A percentile compares a stretch with the other conserved stretches of the same genome.
Conservation (phyloP, 2,888 invertebrate genomes). For the Pachliopta kotzebuea region DNA sequence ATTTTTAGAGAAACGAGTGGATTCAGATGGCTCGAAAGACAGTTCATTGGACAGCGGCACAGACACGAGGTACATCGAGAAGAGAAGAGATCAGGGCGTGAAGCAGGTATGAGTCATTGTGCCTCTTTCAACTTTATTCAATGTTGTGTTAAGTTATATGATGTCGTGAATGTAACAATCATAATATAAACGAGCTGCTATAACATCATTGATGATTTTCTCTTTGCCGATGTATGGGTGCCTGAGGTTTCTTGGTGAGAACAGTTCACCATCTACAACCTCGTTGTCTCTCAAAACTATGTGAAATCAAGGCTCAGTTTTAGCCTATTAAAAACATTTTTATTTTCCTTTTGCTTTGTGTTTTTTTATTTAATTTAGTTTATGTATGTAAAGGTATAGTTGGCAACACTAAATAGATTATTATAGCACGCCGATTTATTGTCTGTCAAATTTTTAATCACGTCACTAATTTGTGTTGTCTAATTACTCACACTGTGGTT, state of each 20-base stretch:
- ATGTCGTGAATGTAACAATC: background rate
- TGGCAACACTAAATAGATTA: constrained; percentile 2
- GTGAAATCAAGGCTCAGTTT: too few relatives aligned
- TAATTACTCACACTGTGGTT: constrained; percentile 49
- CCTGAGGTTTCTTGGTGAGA: too few relatives aligned
- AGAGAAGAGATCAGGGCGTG: constrained; percentile 74
- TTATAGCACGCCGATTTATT: constrained; percentile 12
- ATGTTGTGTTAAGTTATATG: background rate
- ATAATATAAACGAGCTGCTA: too few relatives aligned
- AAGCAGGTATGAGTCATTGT: constrained; percentile 73
- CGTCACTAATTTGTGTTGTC: constrained; percentile 40
- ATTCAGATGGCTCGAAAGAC: constrained; percentile 88
- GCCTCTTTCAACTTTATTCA: background rate
- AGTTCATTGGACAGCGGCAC: constrained; percentile 92
- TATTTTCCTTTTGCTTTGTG: too few relatives aligned
- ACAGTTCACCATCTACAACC: too few relatives aligned
- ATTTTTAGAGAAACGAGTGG: constrained; percentile 81
- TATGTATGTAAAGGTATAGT: background rate
- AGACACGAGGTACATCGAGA: constrained; percentile 81
- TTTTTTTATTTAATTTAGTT: too few relatives aligned
- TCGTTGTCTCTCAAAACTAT: too few relatives aligned
- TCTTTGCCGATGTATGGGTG: too few relatives aligned
- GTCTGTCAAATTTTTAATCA: constrained; percentile 20
- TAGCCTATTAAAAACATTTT: too few relatives aligned
- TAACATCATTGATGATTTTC: too few relatives aligned